Evolutionary conservation across 2,797 vertebrate species (phyloP), one percentile per base, ranked within the genome.

Genomic region (Pterois miles): DNA sequence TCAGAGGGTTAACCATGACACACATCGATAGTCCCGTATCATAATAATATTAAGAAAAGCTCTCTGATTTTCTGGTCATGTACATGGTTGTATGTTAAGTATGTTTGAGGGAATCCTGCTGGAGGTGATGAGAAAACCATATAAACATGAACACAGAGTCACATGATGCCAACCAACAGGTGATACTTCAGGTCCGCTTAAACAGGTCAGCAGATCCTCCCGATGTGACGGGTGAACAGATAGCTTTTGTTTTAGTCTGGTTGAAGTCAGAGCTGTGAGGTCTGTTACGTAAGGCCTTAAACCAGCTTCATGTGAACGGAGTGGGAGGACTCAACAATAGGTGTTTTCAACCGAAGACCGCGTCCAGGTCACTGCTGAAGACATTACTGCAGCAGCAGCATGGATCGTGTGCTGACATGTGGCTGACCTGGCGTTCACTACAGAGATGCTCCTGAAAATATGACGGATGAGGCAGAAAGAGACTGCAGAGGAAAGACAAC

Each of bases 361-460:
- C 7, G 48, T 50, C 48, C n/a, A 50, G 48, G 40, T 43, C 40
- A 43, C 40, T 43, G 40, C n/a, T 8, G 20, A 48, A 48, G 8
- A 48, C 46, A 48, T 48, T 7, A 23, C 25, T 0, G 14, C 14
- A 8, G 38, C 38, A 40, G 38, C 38, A 40, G 27, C 59, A 65
- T 40, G 8, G 73, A 48, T 56, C 57, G 78, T 54, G 2, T 54
- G 40, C 40, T 76, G 69, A 73, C 65, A 74, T 78, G 77, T 80
- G 82, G 72, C 70, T 20, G 67, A 60, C 14, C 50, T 4, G 59
- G 4, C 4, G 2, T 14, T 34, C 23, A 18, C 56, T 22, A 0
- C 48, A 43, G 60, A 69, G 65, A 81, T 4, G 4, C 20, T 50
- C 48, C 48, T 23, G 16, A 66, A 71, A 60, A 43, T 22, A 70